These are phyloP conservation scores for Pipistrellus nathusii DNA, from an alignment of 2,797 vertebrate genomes.

Conservation along the genomic window DNA sequence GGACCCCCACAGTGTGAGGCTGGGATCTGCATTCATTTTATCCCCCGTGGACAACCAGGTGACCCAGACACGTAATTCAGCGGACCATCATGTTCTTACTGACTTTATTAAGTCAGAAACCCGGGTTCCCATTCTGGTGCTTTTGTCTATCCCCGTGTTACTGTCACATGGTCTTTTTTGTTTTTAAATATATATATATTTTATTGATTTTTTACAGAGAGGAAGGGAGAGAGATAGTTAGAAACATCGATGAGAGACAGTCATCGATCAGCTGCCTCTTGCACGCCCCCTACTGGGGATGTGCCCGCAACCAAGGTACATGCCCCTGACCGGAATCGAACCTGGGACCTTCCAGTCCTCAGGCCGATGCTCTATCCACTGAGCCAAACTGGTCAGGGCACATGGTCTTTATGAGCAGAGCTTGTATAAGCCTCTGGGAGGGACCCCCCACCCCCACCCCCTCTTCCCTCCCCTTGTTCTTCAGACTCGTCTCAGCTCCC, in stretches of 20 bases:
- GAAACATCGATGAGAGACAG: too few species aligned
- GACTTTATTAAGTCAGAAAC: neutral
- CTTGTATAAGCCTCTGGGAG: neutral
- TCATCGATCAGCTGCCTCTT: too few species aligned
- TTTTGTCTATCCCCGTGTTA: neutral
- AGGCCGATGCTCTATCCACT: too few species aligned
- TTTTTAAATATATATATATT: too few species aligned
- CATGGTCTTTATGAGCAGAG: neutral
- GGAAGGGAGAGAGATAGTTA: too few species aligned
- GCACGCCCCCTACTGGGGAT: too few species aligned
- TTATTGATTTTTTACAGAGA: too few species aligned
- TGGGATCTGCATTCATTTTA: neutral
- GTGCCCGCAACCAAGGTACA: too few species aligned
- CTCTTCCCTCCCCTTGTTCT: neutral
- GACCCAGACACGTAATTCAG: neutral
- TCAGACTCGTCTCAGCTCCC: neutral
- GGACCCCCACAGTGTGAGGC: neutral
- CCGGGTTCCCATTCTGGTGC: neutral
- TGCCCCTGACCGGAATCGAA: too few species aligned
- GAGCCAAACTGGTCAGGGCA: too few species aligned
- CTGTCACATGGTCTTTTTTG: neutral
- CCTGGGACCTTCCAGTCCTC: too few species aligned
- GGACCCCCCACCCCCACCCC: neutral
- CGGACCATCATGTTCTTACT: neutral
- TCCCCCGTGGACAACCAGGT: neutral